Evolutionary conservation across 2,888 invertebrate genomes (phyloP), one percentile per base, ranked within the genome.

Genomic region (Nemotelus pantherinus): DNA sequence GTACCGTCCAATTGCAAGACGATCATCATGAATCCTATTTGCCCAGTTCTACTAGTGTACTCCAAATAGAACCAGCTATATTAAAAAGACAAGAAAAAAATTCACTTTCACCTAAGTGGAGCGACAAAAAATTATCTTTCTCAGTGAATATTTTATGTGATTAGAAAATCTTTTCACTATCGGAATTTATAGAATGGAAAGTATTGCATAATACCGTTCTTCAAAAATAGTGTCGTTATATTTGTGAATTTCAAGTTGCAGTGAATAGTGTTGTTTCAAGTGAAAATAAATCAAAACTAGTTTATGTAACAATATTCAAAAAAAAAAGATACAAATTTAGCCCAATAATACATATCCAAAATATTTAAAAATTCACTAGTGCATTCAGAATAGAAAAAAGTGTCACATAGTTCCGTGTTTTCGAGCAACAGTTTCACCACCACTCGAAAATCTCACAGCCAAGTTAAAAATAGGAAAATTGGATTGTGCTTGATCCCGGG

Each of bases 381-480:
- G 50, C 5, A 7, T 50, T 50, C 9, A 5, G 9, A 25, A 39
- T 53, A 65, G n/a, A 70, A 53, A 63, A 60, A 63, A 71, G 60
- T 77, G 74, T 74, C 74, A 48, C 7, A 10, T 57, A 70, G 41
- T 53, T 25, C 44, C 41, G 63, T 72, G 44, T 60, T 58, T 47
- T 44, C 48, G 53, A 48, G 25, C 25, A 25, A 25, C 25, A 25
- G 25, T 25, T 25, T 25, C 25, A 25, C 25, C 25, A 25, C 25
- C 25, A 25, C 25, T 25, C 25, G 25, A 25, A 25, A 25, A 25
- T 25, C 25, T 25, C 25, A 25, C 25, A 44, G 64, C 58, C 44
- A 60, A 65, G 64, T 76, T 77, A 77, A 72, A 77, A 77, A 77
- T 77, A 77, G 76, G 65, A 64, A 53, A 65, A 65, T 72, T 44